Evolutionary conservation across 2,113 vertebrate species (phyloP).

Genomic region (Cynocephalus volans): DNA sequence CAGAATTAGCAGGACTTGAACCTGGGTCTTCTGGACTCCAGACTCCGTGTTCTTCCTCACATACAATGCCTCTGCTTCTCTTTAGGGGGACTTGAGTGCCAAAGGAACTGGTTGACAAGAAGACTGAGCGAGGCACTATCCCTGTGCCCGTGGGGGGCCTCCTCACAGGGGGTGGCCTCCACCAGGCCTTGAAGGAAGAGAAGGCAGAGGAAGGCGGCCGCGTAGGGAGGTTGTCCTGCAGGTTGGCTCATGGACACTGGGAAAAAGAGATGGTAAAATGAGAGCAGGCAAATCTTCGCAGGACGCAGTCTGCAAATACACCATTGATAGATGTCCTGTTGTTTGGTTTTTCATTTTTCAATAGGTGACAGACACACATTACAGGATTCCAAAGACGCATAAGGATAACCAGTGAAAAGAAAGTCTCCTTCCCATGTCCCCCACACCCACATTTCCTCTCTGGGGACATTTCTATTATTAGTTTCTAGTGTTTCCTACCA

Average conservation of each 20-base stretch:
- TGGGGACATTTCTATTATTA: background rate
- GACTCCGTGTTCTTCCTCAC: background rate
- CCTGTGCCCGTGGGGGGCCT: background rate
- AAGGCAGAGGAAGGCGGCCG: background rate
- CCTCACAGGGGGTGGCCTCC: background rate
- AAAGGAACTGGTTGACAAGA: background rate
- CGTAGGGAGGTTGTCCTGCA: no score
- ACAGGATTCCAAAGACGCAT: background rate
- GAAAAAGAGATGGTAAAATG: background rate
- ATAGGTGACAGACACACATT: background rate
- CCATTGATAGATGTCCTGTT: background rate
- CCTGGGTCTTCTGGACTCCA: background rate
- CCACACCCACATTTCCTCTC: background rate
- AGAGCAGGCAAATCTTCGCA: background rate
- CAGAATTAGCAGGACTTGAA: background rate
- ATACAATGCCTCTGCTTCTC: background rate
- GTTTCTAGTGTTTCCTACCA: background rate
- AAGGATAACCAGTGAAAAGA: background rate
- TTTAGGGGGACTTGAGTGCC: background rate
- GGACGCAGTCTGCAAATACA: background rate
- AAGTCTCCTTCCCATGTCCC: background rate
- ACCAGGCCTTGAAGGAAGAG: background rate
- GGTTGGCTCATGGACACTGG: background rate
- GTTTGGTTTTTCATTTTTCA: background rate
- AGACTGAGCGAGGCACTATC: background rate